These are phyloP conservation scores for Menura novaehollandiae DNA, from an alignment of 2,113 vertebrate genomes.

Conservation along the genomic window DNA sequence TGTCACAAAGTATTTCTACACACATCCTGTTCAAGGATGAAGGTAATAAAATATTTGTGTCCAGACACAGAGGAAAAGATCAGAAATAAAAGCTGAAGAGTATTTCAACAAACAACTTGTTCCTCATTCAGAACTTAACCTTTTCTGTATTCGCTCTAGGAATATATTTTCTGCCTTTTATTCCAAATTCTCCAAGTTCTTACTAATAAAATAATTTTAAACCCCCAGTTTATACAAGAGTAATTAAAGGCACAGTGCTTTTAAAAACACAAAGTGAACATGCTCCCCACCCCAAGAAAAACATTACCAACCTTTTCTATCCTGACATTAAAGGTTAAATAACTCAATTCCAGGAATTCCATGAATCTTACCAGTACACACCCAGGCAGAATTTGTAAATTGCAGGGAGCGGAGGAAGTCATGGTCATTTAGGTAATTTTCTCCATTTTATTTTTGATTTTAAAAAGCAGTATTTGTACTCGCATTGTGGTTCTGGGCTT, in stretches of 20 bases:
- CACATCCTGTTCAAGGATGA: background rate
- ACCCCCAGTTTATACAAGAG: background rate
- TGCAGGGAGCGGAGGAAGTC: background rate
- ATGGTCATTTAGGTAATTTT: background rate
- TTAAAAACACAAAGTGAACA: background rate
- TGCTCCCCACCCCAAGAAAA: background rate
- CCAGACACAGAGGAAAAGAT: background rate
- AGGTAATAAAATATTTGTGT: background rate
- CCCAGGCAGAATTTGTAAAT: background rate
- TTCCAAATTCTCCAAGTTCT: background rate
- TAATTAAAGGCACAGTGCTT: background rate
- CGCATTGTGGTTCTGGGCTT: background rate
- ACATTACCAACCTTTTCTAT: background rate
- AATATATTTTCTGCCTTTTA: background rate
- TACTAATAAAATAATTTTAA: background rate
- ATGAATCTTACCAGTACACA: background rate
- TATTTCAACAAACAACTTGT: background rate
- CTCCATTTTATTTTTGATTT: background rate
- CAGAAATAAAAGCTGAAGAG: background rate
- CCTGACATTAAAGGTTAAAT: constrained; percentile 28
- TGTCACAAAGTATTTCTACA: background rate
- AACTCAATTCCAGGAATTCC: background rate
- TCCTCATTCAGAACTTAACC: background rate
- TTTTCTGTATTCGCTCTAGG: background rate
- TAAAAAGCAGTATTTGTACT: background rate